Conservation (phyloP, 2,113 vertebrate genomes). For the Anhinga rufa region DNA sequence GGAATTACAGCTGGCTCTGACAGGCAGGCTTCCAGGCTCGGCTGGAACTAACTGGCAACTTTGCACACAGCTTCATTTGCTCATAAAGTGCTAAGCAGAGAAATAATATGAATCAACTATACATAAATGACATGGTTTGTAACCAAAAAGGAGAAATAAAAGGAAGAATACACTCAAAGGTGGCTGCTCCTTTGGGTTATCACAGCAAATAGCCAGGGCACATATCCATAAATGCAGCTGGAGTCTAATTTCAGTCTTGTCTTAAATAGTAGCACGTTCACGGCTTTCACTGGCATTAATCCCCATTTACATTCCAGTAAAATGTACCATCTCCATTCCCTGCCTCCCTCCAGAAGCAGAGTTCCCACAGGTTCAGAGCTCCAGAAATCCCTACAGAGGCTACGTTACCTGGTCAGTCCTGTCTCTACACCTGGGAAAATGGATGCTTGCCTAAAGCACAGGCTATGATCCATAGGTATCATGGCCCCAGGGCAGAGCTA, state of each 20-base stretch:
- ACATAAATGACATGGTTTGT: neutral
- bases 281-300: neutral
- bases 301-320: neutral
- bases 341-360: neutral
- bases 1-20: neutral
- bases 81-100: neutral
- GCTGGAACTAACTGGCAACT: neutral
- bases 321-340: neutral
- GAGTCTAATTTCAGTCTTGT: neutral
- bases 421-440: neutral
- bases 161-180: neutral
- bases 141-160: conserved; percentile 12
- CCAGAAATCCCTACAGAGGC: neutral
- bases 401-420: neutral
- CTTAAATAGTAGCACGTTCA: neutral
- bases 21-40: neutral
- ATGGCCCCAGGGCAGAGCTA: neutral
- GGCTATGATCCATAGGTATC: neutral
- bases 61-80: neutral
- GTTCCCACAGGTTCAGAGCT: neutral
- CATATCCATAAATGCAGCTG: neutral
- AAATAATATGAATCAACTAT: neutral
- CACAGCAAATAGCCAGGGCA: neutral
- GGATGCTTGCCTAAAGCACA: neutral
- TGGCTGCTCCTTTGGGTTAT: neutral